Evolutionary conservation across 2,888 invertebrate species (phyloP), one percentile per base, ranked within the genome.

Genomic region (Nematopogon swammerdamellus): DNA sequence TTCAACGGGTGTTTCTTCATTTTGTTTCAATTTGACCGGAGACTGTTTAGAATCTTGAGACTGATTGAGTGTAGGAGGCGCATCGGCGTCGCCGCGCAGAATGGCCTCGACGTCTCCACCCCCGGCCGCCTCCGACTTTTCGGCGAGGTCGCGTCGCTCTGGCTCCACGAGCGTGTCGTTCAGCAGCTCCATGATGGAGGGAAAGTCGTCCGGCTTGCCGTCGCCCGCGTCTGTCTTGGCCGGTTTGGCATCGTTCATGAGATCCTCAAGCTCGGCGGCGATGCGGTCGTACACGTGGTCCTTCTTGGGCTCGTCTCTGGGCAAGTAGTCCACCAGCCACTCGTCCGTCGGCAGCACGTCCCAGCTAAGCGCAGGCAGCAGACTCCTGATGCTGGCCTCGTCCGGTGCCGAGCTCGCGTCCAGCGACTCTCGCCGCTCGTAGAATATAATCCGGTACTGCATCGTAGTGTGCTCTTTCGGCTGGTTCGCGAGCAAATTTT

Each of bases 231-330:
- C 61, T 5, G 53, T 19, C 53, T 62, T 59, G 2, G 18, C 42
- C 19, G 50, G 52, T 57, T 72, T 73, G 49, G 74, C 72, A 63
- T 65, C 76, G 51, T 67, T 70, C 80, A 80, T 79, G 49, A 80
- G 63, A 56, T 75, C 76, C 62, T 80, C 80, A 42, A 80, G 58
- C 59, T 80, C 79, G 8, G 80, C 80, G 45, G 79, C 80, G 60
- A 80, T 80, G 49, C 76, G 63, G 54, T 80, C 79, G 68, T 79
- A 80, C 3, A 79, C 74, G 64, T 76, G 74, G 57, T 79, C 79
- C 61, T 75, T 68, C 54, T 70, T 74, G 1, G 68, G 69, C 60
- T 74, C 74, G 49, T 70, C 68, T 58, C 69, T 71, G 16, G 80
- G 79, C 51, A 74, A 69, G 56, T 70, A 75, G 52, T 80, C 77